Evolutionary conservation across 2,888 invertebrate genomes (phyloP).

Genomic region (Sicus ferrugineus): DNA sequence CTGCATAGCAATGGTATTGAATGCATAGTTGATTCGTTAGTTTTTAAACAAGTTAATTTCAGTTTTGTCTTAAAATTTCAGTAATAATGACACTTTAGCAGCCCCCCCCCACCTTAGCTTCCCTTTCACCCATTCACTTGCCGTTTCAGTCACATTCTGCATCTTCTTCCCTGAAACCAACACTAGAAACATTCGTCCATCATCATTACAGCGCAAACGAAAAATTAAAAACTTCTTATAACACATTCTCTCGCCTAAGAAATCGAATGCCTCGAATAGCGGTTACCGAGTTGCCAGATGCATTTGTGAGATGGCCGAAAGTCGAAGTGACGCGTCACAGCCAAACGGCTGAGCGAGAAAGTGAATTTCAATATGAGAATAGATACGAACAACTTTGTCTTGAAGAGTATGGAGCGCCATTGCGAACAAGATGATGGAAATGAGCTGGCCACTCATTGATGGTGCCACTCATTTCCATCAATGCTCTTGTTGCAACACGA

Average conservation of each 20-base stretch:
- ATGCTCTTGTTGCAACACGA: slow-evolving; percentile 56
- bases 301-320: slow-evolving; percentile 45
- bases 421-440: slow-evolving; percentile 63
- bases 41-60: too few species aligned
- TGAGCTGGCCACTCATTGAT: slow-evolving; percentile 50
- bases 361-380: slow-evolving; percentile 42
- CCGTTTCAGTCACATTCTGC: background rate
- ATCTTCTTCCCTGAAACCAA: background rate
- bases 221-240: background rate
- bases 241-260: too few species aligned
- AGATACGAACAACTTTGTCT: slow-evolving; percentile 60
- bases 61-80: background rate
- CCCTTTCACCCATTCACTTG: background rate
- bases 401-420: slow-evolving; percentile 63
- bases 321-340: slow-evolving; percentile 19
- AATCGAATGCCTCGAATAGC: too few species aligned
- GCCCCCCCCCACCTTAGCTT: background rate
- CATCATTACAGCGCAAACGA: background rate
- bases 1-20: slow-evolving; percentile 9
- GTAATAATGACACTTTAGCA: background rate
- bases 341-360: slow-evolving; percentile 13
- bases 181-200: background rate
- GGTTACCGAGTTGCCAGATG: slow-evolving; percentile 42
- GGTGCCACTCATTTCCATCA: slow-evolving; percentile 59
- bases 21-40: slow-evolving; percentile 4